Evolutionary conservation across 1,140 invertebrate genomes (phyloP).

Genomic region (Papilio helenus): DNA sequence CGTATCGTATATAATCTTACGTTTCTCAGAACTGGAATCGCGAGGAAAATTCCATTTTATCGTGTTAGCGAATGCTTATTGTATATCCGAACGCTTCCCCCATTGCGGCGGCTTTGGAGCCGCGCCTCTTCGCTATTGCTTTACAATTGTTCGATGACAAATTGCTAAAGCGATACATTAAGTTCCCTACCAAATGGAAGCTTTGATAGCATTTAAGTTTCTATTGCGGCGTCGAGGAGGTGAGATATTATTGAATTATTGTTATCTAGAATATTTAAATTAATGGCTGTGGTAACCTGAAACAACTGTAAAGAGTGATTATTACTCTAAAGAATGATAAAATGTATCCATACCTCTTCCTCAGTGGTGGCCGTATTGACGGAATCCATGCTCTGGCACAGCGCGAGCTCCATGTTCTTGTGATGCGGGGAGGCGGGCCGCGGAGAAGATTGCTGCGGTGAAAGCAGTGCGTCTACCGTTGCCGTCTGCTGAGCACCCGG

Average conservation of each 20-base stretch:
- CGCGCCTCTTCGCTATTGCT: constrained; percentile 61
- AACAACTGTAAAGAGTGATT: neutral
- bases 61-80: constrained; percentile 75
- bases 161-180: constrained; percentile 65
- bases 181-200: constrained; percentile 50
- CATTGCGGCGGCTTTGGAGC: constrained; percentile 60
- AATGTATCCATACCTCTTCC: constrained; percentile 89
- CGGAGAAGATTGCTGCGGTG: constrained; percentile 74
- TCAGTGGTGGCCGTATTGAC: constrained; percentile 95
- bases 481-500: constrained; percentile 59
- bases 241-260: constrained; percentile 30
- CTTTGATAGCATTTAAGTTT: constrained; percentile 46
- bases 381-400: constrained; percentile 94
- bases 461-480: constrained; percentile 67
- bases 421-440: constrained; percentile 71
- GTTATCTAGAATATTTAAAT: neutral
- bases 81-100: constrained; percentile 70
- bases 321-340: neutral
- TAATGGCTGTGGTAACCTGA: neutral
- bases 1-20: constrained; percentile 59
- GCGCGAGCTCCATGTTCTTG: constrained; percentile 82
- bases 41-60: constrained; percentile 75
- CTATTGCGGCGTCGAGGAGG: constrained; percentile 43
- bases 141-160: constrained; percentile 70
- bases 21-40: constrained; percentile 55